Base-by-base conservation (phyloP, 1,140 invertebrate genomes). In the Caerostris darwini region DNA sequence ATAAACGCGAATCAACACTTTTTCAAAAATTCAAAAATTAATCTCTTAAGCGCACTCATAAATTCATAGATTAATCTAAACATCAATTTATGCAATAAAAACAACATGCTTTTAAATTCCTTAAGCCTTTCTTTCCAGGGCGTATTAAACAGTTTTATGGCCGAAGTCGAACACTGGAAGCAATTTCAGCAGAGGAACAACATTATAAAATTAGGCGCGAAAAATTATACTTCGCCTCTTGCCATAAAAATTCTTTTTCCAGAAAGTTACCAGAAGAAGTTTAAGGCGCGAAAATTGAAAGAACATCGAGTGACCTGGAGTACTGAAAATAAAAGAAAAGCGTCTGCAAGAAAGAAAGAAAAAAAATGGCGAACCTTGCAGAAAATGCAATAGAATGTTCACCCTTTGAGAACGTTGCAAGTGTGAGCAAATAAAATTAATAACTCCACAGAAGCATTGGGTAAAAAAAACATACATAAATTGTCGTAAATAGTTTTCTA, bases 221-320 rank as follows among this genome's bases (percentile, higher is more conserved):
- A 83, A 50, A 83, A 56, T 83, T 83, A 58, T 56, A n/a, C 54
- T 54, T 83, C 34, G 34, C 10, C n/a, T 56, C 12, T 12, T 56
- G 81, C 17, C 53, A 83, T n/a, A 83, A 83, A 83, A 83, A 83
- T n/a, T 58, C 17, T 19, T 64, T 17, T 64, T 83, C 57, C 82
- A n/a, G 5, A 17, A 64, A 17, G 12, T 17, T 14, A 50, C 71
- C 69, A 53, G 53, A 77, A 77, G 34, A 10, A 77, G 8, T 50
- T 19, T 77, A 50, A 14, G 12, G 71, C 50, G 14, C 82, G 7
- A 58, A 4, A 58, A 56, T 83, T 83, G 82, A 34, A 83, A 83
- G n/a, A 58, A 83, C 6, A 19, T 10, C 54, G 34, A 56, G 12
- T 54, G 57, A 17, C n/a, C n/a, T 3, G 14, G 7, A 34, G 7